A percentile compares a stretch with the other conserved stretches of the same genome.
Conservation (phyloP, 1,140 invertebrate genomes). For the Drosophila guanche region DNA sequence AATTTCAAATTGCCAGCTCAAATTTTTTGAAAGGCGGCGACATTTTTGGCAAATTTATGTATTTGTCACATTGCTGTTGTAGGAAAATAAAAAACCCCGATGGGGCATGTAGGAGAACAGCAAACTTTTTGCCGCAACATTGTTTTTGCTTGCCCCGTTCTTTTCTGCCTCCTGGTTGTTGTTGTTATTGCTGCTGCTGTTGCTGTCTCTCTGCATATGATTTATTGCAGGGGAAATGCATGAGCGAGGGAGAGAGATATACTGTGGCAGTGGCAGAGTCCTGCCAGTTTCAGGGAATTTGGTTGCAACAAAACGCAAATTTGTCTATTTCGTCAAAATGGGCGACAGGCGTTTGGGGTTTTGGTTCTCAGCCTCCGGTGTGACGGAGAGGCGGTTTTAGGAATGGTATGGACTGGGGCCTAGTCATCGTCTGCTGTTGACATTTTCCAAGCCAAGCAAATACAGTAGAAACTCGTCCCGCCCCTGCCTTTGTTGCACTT, state of each 20-base stretch:
- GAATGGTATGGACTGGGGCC: slow-evolving; percentile 4
- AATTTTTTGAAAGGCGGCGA: slow-evolving; percentile 82
- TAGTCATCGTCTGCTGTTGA: slow-evolving; percentile 73
- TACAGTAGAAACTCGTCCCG: slow-evolving; percentile 24
- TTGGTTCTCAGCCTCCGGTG: slow-evolving; percentile 4
- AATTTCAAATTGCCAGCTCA: slow-evolving; percentile 79
- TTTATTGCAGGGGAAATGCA: slow-evolving; percentile 77
- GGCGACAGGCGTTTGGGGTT: slow-evolving; percentile 72
- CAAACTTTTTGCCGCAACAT: slow-evolving; percentile 73
- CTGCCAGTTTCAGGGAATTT: slow-evolving; percentile 66
- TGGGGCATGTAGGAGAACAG: slow-evolving; percentile 30
- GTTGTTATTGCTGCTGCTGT: slow-evolving; percentile 53
- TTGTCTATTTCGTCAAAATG: slow-evolving; percentile 81
- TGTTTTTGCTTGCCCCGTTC: slow-evolving; percentile 48
- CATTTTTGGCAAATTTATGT: slow-evolving; percentile 83
- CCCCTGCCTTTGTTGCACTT: background rate
- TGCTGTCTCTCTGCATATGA: slow-evolving; percentile 79
- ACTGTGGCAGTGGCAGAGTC: slow-evolving; percentile 20
- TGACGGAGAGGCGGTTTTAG: background rate
- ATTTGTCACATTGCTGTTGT: slow-evolving; percentile 72
- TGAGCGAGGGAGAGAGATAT: slow-evolving; percentile 26
- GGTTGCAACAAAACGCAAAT: slow-evolving; percentile 80
- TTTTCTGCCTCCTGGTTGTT: slow-evolving; percentile 29
- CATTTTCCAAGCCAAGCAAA: slow-evolving; percentile 66
- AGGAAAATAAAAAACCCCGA: slow-evolving; percentile 44